A percentile compares a stretch with the other conserved stretches of the same genome.
Evolutionary conservation across 2,113 vertebrate species (phyloP).

Genomic region (Rhinoderma darwinii): DNA sequence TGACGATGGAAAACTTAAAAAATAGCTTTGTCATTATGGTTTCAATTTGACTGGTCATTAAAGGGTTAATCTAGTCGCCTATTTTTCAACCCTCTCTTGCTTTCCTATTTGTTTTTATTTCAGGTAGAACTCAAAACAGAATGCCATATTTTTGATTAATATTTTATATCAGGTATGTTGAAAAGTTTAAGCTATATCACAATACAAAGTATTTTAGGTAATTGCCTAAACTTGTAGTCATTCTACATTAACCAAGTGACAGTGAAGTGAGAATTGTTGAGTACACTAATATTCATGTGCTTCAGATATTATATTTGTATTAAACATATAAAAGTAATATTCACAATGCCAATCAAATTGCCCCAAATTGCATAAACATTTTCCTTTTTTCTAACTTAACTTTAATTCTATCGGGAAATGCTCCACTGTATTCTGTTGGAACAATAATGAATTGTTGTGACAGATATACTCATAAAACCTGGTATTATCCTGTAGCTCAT

Average conservation of each 20-base stretch:
- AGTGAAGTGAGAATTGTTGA: background rate
- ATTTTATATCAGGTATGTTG: no score
- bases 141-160: no score
- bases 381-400: conserved; percentile 35
- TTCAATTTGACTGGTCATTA: no score
- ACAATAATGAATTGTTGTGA: conserved; percentile 55
- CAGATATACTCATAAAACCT: conserved; percentile 45
- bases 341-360: conserved; percentile 23
- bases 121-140: no score
- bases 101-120: no score
- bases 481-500: conserved; percentile 43
- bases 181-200: background rate
- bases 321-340: background rate
- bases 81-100: no score
- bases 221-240: background rate
- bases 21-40: no score
- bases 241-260: background rate
- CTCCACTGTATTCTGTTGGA: conserved; percentile 42
- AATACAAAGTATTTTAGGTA: background rate
- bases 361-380: conserved; percentile 1
- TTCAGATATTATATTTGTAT: conserved; percentile 12
- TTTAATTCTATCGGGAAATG: conserved; percentile 50
- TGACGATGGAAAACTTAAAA: no score
- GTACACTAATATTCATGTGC: background rate
- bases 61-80: no score